A percentile compares a stretch with the other conserved stretches of the same genome.
phyloP scores from a whole-genome alignment of 2,888 invertebrate genomes.

The Calephelis perditalis region DNA sequence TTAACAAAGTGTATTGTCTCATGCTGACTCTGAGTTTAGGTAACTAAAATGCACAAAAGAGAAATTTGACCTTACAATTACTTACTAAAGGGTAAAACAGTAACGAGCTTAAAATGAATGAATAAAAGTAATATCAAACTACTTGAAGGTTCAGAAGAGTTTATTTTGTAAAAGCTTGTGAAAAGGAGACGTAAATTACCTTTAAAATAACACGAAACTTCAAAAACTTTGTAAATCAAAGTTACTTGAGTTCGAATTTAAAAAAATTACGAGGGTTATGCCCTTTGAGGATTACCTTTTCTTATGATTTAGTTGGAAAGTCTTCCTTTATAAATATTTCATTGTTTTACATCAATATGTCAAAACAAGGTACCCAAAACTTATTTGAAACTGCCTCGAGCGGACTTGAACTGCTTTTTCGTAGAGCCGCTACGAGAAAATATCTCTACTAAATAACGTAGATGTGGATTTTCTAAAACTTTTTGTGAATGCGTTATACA shows the following conservation, averaged over 20 bases:
- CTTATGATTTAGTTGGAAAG: constrained; percentile 14
- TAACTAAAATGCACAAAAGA: too few relatives aligned
- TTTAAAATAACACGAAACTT: constrained; percentile 3
- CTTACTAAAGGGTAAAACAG: neutral
- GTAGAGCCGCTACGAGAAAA: constrained; percentile 15
- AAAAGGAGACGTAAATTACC: neutral
- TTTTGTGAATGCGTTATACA: neutral
- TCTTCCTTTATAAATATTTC: constrained; percentile 38
- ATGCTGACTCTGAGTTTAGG: too few relatives aligned
- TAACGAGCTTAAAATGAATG: neutral
- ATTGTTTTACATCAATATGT: constrained; percentile 39
- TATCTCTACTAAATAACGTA: neutral
- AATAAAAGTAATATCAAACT: constrained; percentile 9
- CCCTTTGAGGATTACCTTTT: constrained; percentile 13
- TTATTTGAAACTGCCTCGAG: constrained; percentile 33
- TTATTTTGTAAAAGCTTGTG: neutral
- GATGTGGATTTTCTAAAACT: neutral
- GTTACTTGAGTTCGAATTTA: constrained; percentile 4
- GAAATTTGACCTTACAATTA: neutral
- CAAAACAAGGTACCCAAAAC: constrained; percentile 44
- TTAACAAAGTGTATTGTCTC: too few relatives aligned
- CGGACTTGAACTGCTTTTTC: constrained; percentile 7
- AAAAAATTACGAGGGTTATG: neutral
- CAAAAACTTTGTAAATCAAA: constrained; percentile 10
- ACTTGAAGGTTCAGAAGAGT: constrained; percentile 1